A percentile compares a stretch with the other conserved stretches of the same genome.
phyloP scores from a whole-genome alignment of 2,888 invertebrate genomes.

The Catocala fraxini region DNA sequence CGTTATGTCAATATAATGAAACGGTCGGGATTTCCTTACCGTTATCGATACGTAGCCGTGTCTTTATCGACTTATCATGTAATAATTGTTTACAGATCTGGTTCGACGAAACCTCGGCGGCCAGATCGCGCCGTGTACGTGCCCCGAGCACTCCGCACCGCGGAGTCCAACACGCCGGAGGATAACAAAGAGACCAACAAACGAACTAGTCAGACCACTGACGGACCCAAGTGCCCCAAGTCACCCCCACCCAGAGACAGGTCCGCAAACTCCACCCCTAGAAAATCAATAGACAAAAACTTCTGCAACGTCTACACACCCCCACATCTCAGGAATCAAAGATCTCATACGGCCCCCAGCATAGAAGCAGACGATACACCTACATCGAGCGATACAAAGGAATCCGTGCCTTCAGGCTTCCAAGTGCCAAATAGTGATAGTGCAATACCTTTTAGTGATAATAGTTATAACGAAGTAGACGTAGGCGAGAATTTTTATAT shows the following conservation, averaged over 20 bases:
- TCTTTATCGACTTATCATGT: slow-evolving; percentile 28
- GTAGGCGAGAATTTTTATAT: slow-evolving; percentile 83
- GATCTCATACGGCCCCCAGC: slow-evolving; percentile 73
- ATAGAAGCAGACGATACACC: slow-evolving; percentile 66
- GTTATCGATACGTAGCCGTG: slow-evolving; percentile 6
- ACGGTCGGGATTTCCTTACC: slow-evolving; percentile 9
- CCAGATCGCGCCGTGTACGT: slow-evolving; percentile 94
- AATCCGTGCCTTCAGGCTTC: slow-evolving; percentile 79
- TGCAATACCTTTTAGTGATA: slow-evolving; percentile 84
- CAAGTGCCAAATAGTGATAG: slow-evolving; percentile 87
- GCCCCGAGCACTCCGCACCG: slow-evolving; percentile 89
- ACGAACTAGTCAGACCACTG: slow-evolving; percentile 62
- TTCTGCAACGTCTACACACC: slow-evolving; percentile 86
- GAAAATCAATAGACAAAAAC: slow-evolving; percentile 75
- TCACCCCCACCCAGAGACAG: slow-evolving; percentile 76
- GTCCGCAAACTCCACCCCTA: slow-evolving; percentile 74
- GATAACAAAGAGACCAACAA: slow-evolving; percentile 58
- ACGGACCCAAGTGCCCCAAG: slow-evolving; percentile 70
- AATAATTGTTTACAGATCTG: slow-evolving; percentile 66
- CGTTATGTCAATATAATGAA: slow-evolving; percentile 10
- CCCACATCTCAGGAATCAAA: slow-evolving; percentile 79
- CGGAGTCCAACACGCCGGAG: slow-evolving; percentile 59
- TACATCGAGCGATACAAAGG: slow-evolving; percentile 67
- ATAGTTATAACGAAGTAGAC: slow-evolving; percentile 78
- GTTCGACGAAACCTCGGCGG: slow-evolving; percentile 85